Conservation (phyloP, 2,113 vertebrate genomes). For the Otis tarda region DNA sequence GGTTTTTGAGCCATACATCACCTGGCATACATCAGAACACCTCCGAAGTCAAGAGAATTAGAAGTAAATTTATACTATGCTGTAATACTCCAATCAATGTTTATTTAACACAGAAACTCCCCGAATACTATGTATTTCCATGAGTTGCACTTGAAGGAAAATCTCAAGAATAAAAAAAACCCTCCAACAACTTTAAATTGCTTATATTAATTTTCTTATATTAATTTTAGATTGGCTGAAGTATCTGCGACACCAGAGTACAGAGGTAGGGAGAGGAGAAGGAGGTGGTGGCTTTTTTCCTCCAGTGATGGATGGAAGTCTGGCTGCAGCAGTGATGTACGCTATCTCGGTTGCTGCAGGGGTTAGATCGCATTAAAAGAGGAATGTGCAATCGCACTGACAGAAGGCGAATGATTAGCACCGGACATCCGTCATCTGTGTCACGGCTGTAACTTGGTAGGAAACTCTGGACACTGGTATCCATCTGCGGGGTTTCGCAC, state of each 20-base stretch:
- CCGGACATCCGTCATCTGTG: slow-evolving; percentile 63
- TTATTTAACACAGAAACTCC: not conserved
- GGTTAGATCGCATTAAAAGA: slow-evolving; percentile 68
- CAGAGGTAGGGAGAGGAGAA: not conserved
- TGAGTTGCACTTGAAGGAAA: not conserved
- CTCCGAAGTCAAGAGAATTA: not conserved
- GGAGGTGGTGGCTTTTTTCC: not conserved
- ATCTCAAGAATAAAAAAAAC: not conserved
- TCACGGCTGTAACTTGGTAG: not conserved
- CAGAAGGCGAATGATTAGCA: slow-evolving; percentile 62
- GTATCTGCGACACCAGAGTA: not conserved
- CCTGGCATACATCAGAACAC: not conserved
- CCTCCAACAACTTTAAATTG: not conserved
- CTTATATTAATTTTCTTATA: not conserved
- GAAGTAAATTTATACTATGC: not conserved
- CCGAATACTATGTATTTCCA: not conserved
- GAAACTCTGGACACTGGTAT: not conserved
- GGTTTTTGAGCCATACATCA: not conserved
- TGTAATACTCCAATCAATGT: not conserved
- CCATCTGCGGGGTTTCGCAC: not conserved
- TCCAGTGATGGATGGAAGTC: slow-evolving; percentile 59
- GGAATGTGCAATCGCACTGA: slow-evolving; percentile 47
- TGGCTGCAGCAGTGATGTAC: slow-evolving; percentile 45
- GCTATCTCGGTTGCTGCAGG: slow-evolving; percentile 63
- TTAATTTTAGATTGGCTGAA: not conserved